Percentiles rank a stretch among this genome's conserved stretches.
Evolutionary conservation across 2,797 vertebrate species (phyloP).

Genomic region (Myotis myotis): DNA sequence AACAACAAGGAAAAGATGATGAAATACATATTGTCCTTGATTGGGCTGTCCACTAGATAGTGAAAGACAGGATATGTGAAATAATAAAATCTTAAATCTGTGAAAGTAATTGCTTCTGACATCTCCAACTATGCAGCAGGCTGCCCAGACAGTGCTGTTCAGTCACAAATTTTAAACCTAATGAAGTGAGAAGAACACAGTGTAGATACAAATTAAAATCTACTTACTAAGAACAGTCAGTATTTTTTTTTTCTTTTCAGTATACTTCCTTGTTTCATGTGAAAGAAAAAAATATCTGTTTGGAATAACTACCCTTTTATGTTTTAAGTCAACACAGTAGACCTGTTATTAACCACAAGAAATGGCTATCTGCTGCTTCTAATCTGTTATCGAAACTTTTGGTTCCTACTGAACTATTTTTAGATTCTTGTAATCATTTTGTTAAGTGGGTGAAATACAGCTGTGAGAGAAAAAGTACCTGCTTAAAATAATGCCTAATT

Average conservation of each 20-base stretch:
- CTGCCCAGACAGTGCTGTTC: slow-evolving; percentile 78
- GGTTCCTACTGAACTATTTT: slow-evolving; percentile 73
- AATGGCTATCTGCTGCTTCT: slow-evolving; percentile 73
- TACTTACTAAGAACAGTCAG: slow-evolving; percentile 72
- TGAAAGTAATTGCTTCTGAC: slow-evolving; percentile 84
- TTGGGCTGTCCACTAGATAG: slow-evolving; percentile 76
- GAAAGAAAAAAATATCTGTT: slow-evolving; percentile 74
- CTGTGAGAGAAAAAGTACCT: slow-evolving; percentile 61
- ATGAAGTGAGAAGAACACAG: slow-evolving; percentile 82
- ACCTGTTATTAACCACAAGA: slow-evolving; percentile 81
- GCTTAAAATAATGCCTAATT: slow-evolving; percentile 77
- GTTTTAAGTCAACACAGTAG: slow-evolving; percentile 77
- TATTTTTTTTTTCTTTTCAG: slow-evolving; percentile 54
- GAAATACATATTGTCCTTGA: slow-evolving; percentile 77
- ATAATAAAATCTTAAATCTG: slow-evolving; percentile 84
- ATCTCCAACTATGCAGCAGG: slow-evolving; percentile 80
- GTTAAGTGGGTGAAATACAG: slow-evolving; percentile 79
- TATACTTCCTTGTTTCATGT: slow-evolving; percentile 69
- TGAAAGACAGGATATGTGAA: slow-evolving; percentile 75
- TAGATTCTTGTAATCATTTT: slow-evolving; percentile 81
- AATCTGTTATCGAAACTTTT: slow-evolving; percentile 77
- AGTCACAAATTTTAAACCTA: slow-evolving; percentile 81
- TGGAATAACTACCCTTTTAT: slow-evolving; percentile 76
- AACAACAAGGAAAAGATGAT: slow-evolving; percentile 79
- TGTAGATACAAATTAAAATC: slow-evolving; percentile 83